Evolutionary conservation across 2,113 vertebrate genomes (phyloP), one percentile per base, ranked within the genome.

Genomic region (Chaetorhynchus papuensis): DNA sequence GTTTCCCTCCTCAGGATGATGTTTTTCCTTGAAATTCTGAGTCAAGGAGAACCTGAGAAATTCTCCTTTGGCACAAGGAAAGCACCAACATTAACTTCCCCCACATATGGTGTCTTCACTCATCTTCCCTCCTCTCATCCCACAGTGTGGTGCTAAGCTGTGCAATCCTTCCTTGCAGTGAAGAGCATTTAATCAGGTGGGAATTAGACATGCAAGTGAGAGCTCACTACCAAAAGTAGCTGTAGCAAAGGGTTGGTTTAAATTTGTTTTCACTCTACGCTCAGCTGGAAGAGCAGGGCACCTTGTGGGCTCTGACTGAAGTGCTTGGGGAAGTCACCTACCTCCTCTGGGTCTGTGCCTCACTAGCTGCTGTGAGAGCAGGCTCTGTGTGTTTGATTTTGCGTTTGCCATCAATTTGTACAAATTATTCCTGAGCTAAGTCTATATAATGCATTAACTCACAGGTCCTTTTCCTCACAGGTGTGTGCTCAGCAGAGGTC

Each of bases 391-490:
- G 11, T 50, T 63, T 79, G 49, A 52, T 31, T 83, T 71, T 70
- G 52, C 56, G 80, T 77, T 45, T 66, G 56, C 87, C 76, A 91
- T 47, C 35, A 22, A 89, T 93, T 95, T 93, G 60, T 74, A 69
- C 82, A 64, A 93, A 63, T 66, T 90, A 64, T 83, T 42, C 41
- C 68, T 79, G 45, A n/a, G 30, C 15, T 76, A 76, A 61, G 35
- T 61, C 26, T 86, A 41, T 31, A 9, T 35, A 33, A 68, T 49
- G 54, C 42, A 42, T 64, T 77, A 88, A 37, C 14, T 80, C 87
- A 24, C 68, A 60, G 33, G 53, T 89, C 81, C 44, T 80, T 93
- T 95, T 94, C 87, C 92, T 93, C 70, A 31, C 39, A 93, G 70
- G 20, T 94, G 28, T 83, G 44, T 82, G 74, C 52, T 93, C 84